Percentiles rank a stretch among this genome's conserved stretches.
Conservation (phyloP, 2,888 invertebrate genomes). For the Polydesmus complanatus region DNA sequence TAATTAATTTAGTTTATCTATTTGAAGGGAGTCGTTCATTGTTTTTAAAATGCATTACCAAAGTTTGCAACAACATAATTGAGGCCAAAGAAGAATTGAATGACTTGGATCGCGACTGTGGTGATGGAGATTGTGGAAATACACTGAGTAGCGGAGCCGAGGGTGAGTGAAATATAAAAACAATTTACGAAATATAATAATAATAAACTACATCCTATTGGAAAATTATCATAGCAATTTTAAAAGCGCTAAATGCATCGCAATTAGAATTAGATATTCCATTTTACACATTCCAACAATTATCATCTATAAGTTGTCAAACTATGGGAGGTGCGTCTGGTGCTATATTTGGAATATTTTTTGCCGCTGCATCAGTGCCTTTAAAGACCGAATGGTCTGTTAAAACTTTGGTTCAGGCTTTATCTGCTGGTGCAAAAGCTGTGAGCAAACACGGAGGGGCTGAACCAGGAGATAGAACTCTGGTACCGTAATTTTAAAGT, state of each 20-base stretch:
- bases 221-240: conserved; percentile 21
- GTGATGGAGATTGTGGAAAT: conserved; percentile 63
- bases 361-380: conserved; percentile 45
- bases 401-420: conserved; percentile 41
- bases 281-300: conserved; percentile 3
- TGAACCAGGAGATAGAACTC: conserved; percentile 56
- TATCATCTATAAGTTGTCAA: conserved; percentile 22
- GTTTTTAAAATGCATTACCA: conserved; percentile 2
- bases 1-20: too few species aligned
- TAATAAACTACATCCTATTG: conserved; percentile 21
- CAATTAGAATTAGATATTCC: not conserved
- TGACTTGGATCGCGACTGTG: conserved; percentile 51
- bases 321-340: conserved; percentile 67
- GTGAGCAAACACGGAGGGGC: conserved; percentile 58
- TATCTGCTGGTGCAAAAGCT: conserved; percentile 42
- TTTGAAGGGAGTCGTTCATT: too few species aligned
- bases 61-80: conserved; percentile 39
- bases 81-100: conserved; percentile 44
- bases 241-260: not conserved
- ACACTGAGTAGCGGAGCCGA: conserved; percentile 46
- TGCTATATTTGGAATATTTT: conserved; percentile 59
- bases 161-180: conserved; percentile 27
- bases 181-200: conserved; percentile 1
- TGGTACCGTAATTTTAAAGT: conserved; percentile 39
- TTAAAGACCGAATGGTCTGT: conserved; percentile 8